A percentile compares a stretch with the other conserved stretches of the same genome.
Conservation (phyloP, 2,113 vertebrate species). For the Potamarius usumacintae region DNA sequence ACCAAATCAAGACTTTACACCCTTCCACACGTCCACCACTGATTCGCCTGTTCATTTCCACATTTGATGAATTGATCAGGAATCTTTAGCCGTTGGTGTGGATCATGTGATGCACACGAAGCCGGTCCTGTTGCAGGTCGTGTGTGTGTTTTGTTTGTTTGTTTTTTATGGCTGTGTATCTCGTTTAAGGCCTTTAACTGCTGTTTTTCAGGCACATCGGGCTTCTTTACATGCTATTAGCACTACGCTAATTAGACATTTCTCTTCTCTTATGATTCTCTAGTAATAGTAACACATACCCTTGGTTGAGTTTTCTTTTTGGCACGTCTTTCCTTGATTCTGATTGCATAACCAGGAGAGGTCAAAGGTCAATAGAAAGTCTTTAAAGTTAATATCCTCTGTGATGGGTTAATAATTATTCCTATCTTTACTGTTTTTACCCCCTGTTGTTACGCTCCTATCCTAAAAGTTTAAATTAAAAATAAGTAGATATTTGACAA, state of each 20-base stretch:
- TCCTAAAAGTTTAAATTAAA: constrained; percentile 43
- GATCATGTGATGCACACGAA: not conserved
- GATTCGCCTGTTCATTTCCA: not conserved
- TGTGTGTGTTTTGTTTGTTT: not conserved
- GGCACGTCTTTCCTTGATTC: constrained; percentile 36
- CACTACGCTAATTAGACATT: constrained; percentile 33
- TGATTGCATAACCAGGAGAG: constrained; percentile 57
- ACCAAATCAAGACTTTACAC: not conserved
- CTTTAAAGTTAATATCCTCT: constrained; percentile 59
- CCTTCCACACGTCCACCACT: not conserved
- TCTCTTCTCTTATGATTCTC: constrained; percentile 27
- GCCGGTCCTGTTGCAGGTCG: constrained; percentile 13
- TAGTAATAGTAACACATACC: constrained; percentile 8
- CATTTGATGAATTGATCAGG: not conserved
- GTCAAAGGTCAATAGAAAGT: constrained; percentile 51
- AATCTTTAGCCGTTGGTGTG: not conserved
- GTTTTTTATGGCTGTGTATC: not conserved
- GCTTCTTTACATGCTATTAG: constrained; percentile 37
- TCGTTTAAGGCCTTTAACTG: constrained; percentile 36
- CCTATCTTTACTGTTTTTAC: not conserved
- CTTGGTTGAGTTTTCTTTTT: constrained; percentile 28
- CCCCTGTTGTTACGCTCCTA: constrained; percentile 47
- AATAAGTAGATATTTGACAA: constrained; percentile 52
- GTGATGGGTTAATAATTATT: constrained; percentile 62
- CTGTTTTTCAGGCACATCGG: constrained; percentile 35